Evolutionary conservation across 1,140 invertebrate species (phyloP).

Genomic region (Lasioglossum albipes): DNA sequence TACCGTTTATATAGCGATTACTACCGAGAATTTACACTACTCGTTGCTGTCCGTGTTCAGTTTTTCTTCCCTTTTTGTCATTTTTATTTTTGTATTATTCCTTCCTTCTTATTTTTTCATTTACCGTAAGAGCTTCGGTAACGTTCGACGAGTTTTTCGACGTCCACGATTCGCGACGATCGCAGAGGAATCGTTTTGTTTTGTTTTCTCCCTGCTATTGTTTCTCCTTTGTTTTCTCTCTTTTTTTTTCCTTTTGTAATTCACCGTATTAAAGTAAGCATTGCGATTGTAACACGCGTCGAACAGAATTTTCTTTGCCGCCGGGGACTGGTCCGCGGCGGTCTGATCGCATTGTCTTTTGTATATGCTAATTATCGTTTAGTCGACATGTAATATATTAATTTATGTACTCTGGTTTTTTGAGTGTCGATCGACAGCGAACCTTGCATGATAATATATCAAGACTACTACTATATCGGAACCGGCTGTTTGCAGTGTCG

Average conservation of each 20-base stretch:
- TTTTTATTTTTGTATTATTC: slow-evolving; percentile 1
- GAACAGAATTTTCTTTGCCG: slow-evolving; percentile 37
- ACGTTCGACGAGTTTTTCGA: neutral
- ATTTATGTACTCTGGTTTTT: slow-evolving; percentile 56
- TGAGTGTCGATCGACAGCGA: slow-evolving; percentile 43
- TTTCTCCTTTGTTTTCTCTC: neutral
- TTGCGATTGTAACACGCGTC: slow-evolving; percentile 31
- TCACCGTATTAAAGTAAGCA: slow-evolving; percentile 17
- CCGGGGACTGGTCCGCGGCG: slow-evolving; percentile 65
- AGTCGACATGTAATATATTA: slow-evolving; percentile 62
- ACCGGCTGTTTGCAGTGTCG: slow-evolving; percentile 6
- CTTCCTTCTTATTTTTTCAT: neutral
- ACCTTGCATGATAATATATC: slow-evolving; percentile 54
- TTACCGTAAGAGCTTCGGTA: slow-evolving; percentile 26
- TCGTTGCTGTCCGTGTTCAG: slow-evolving; percentile 37
- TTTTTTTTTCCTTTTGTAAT: neutral
- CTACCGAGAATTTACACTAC: slow-evolving; percentile 28
- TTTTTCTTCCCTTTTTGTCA: neutral
- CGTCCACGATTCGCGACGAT: neutral
- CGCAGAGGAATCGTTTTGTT: neutral
- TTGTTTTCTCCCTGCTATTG: neutral
- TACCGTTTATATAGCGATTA: slow-evolving; percentile 7
- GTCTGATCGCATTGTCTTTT: slow-evolving; percentile 57
- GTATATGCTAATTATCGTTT: slow-evolving; percentile 62
- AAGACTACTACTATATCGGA: slow-evolving; percentile 58